Conservation (phyloP, 1,140 invertebrate species). For the Leptinotarsa lineolata region DNA sequence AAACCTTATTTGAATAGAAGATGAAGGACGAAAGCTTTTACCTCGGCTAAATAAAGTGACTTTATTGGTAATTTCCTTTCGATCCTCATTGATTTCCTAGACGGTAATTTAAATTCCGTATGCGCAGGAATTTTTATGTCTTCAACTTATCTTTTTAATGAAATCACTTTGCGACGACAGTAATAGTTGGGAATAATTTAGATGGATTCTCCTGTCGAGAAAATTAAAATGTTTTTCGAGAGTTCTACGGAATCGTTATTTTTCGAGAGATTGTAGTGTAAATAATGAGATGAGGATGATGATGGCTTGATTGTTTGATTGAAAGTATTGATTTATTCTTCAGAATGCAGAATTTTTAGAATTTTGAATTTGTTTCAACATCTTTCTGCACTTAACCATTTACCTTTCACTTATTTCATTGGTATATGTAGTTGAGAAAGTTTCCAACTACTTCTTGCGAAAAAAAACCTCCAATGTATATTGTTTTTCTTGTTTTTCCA, state of each 20-base stretch:
- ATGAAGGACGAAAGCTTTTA: constrained; percentile 30
- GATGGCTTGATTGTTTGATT: too few species aligned
- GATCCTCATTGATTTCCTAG: constrained; percentile 23
- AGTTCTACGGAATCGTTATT: neutral
- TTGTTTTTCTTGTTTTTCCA: too few species aligned
- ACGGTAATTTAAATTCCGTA: constrained; percentile 24
- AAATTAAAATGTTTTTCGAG: neutral
- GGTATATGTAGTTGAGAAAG: too few species aligned
- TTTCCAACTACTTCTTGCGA: too few species aligned
- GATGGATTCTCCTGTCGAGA: constrained; percentile 10
- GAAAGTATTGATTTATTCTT: too few species aligned
- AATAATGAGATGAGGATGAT: too few species aligned
- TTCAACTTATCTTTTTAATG: constrained; percentile 29
- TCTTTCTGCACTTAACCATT: too few species aligned
- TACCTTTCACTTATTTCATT: too few species aligned
- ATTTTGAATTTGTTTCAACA: too few species aligned
- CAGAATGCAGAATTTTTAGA: too few species aligned
- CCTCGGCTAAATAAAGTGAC: constrained; percentile 29
- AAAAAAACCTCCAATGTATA: too few species aligned
- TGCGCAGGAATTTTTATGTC: constrained; percentile 24
- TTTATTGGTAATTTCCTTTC: constrained; percentile 32
- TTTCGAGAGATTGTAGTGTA: too few species aligned
- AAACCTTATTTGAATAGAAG: constrained; percentile 30
- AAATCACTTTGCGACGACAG: constrained; percentile 14
- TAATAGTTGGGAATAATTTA: constrained; percentile 8